phyloP scores from a whole-genome alignment of 2,113 vertebrate species.

The Oryzias curvinotus region DNA sequence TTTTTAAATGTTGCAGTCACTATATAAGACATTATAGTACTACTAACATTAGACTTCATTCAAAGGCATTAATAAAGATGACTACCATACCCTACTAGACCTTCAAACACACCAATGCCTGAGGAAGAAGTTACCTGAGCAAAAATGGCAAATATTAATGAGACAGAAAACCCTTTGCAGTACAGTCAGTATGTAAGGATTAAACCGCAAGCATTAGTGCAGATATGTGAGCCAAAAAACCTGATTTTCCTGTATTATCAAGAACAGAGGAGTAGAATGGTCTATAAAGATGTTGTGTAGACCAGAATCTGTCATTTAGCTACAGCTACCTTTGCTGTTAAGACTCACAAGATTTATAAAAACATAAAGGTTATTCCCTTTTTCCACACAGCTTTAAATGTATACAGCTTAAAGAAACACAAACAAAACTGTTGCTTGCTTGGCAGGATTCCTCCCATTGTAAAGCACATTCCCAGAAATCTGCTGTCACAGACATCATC shows the following conservation, averaged over 20 bases:
- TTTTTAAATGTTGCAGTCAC: not conserved
- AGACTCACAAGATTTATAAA: no score
- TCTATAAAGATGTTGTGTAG: slow-evolving; percentile 12
- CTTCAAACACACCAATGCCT: slow-evolving; percentile 26
- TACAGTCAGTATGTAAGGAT: not conserved
- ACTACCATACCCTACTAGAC: slow-evolving; percentile 5
- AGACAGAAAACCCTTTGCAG: slow-evolving; percentile 25
- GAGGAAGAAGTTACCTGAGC: slow-evolving; percentile 57
- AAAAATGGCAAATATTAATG: slow-evolving; percentile 44
- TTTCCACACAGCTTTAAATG: no score
- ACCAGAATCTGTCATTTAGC: not conserved
- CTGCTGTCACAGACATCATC: no score
- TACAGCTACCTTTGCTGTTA: no score
- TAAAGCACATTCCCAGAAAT: no score
- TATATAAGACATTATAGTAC: slow-evolving; percentile 5
- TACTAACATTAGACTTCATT: slow-evolving; percentile 12
- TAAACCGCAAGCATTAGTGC: slow-evolving; percentile 31
- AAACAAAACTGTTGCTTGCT: no score
- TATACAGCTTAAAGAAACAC: no score
- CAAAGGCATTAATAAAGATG: slow-evolving; percentile 12
- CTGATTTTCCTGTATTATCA: slow-evolving; percentile 28
- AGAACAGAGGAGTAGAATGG: not conserved
- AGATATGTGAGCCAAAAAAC: slow-evolving; percentile 35
- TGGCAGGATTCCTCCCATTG: no score
- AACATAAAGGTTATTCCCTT: no score